Evolutionary conservation across 2,797 vertebrate genomes (phyloP), one percentile per base, ranked within the genome.

Genomic region (Oreochromis grahami): DNA sequence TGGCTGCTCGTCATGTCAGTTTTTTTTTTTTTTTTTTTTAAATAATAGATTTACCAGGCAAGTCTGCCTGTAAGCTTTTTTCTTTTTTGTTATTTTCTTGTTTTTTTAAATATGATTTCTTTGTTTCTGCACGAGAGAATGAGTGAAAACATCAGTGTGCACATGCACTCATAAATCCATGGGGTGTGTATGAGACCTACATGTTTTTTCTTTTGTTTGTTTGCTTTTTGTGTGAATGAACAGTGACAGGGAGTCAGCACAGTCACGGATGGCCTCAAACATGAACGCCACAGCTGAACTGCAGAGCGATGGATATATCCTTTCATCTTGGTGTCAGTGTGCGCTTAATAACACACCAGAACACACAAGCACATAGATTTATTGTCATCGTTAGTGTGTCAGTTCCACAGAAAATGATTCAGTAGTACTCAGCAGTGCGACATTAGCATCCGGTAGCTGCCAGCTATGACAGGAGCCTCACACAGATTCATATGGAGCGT

Each of bases 41-140:
- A 60, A 91, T 90, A 93, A 93, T 83, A 80, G 41, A 90, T 91
- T 87, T 85, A 86, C 88, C 83, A 80, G 83, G 60, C 38, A 4
- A 13, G 38, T 65, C 72, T 7, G 14, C 26, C 43, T 74, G 41
- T 34, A 65, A 36, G 8, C 21, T 17, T 45, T 43, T 70, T 48
- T 43, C 5, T 17, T 45, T 45, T 43, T 26, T 29, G 2, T 60
- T 74, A 14, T 19, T 26, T 24, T 56, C 3, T 60, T 56, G 7
- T 55, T 32, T 17, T 4, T 26, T 26, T 26, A 26, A 17, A 58
- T 19, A 58, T 58, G 14, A 68, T n/a, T 3, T 63, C 77, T 84
- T 17, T 50, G 36, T 45, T 6, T 52, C 4, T 13, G 43, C 19
- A 29, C 3, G 36, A 72, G 36, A 19, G 45, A 56, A 7, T 13